Evolutionary conservation across 2,113 vertebrate species (phyloP).

Genomic region (Lophochroa leadbeateri): DNA sequence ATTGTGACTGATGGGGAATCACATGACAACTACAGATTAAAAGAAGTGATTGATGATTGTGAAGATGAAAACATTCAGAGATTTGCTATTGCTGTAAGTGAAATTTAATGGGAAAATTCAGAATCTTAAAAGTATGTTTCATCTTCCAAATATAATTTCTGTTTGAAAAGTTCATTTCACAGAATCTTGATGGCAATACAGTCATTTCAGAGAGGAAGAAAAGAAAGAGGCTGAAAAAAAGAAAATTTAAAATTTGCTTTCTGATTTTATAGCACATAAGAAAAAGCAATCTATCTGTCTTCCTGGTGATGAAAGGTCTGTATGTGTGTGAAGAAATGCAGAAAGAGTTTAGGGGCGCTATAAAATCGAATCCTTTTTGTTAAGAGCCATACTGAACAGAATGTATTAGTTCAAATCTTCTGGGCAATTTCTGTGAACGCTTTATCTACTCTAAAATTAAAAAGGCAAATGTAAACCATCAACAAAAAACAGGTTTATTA

Average conservation of each 20-base stretch:
- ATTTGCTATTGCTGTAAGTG: conserved; percentile 94
- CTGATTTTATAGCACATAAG: background rate
- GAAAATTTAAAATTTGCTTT: background rate
- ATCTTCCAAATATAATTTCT: background rate
- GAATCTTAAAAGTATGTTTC: conserved; percentile 1
- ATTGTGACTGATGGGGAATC: conserved; percentile 97
- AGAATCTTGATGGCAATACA: background rate
- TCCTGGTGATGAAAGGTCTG: background rate
- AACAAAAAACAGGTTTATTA: background rate
- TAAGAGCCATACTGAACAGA: background rate
- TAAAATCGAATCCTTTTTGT: background rate
- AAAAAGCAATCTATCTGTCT: background rate
- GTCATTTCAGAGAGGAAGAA: background rate
- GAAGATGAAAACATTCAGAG: conserved; percentile 86
- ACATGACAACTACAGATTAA: conserved; percentile 83
- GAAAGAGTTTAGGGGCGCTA: background rate
- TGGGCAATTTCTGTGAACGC: background rate
- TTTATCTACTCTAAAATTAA: background rate
- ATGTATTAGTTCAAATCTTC: background rate
- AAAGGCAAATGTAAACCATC: background rate
- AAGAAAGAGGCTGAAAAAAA: background rate
- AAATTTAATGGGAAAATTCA: conserved; percentile 4
- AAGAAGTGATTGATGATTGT: conserved; percentile 81
- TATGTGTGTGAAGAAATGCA: background rate
- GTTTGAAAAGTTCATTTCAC: background rate